Evolutionary conservation across 2,797 vertebrate species (phyloP), one percentile per base, ranked within the genome.

Genomic region (Gambusia yucatana): DNA sequence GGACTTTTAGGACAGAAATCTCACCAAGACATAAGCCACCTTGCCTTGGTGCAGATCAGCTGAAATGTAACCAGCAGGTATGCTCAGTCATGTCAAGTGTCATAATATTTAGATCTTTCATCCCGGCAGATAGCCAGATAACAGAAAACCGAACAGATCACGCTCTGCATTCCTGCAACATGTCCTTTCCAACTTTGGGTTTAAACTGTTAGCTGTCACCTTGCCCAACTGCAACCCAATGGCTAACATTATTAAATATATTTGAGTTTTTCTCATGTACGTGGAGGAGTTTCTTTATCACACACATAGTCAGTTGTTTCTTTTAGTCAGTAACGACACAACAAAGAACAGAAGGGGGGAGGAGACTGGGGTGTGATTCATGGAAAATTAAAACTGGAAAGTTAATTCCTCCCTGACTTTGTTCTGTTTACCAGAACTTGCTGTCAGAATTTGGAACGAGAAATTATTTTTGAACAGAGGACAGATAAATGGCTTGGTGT

Each of bases 91-190:
- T 92, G 90, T 93, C 82, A 78, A 85, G 79, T 95, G 95, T 95
- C 95, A 95, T 93, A 96, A 96, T 95, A 96, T 96, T 96, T 96
- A 93, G 90, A 90, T 82, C 77, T 90, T 90, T 79, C 73, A 78
- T 88, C 90, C 89, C 92, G 92, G 90, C 94, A 77, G 71, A 82
- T 88, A 88, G 94, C 91, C 94, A 94, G 90, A 93, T 87, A 91
- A 88, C 80, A 85, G 87, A 86, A 75, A 78, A 78, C 80, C 63
- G 84, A 91, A 91, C 85, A 85, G 88, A 84, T 92, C 55, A 13
- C 76, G 63, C 78, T 84, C 43, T 43, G 61, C 50, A 47, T 85
- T 82, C 61, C 81, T 20, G 16, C 83, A 80, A n/a, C 80, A 72
- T 6, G 43, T 90, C 82, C 84, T 90, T 89, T 91, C 84, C 79